Base-by-base conservation (phyloP, 1,140 invertebrate species). In the Solenopsis invicta region DNA sequence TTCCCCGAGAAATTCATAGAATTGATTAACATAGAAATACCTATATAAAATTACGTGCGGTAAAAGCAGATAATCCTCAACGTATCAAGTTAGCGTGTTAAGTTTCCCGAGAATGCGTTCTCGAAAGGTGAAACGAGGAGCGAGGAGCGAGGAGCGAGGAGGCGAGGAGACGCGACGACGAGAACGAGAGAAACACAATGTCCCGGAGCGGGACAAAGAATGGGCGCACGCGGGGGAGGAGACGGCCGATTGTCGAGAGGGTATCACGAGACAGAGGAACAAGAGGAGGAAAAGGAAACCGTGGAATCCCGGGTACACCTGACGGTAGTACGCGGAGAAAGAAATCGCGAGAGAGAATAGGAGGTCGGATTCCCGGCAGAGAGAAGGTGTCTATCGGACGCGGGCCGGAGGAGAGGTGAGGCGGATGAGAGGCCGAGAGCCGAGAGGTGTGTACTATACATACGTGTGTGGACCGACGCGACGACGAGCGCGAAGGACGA, bases 281-380 rank as follows among this genome's bases (percentile, higher is more conserved):
- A 29, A 85, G 34, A 18, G n/a, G 10, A 34, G n/a, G n/a, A 37
- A 74, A 64, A 59, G 74, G 34, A 86, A 50, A 34, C 41, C 16
- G 71, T 76, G 54, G 82, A 85, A 67, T 74, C 45, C 48, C 69
- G 54, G n/a, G 50, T 48, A 52, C 56, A 89, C 66, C 80, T 88
- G 29, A 29, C 2, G 87, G 61, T 41, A 59, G 66, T 0, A 41
- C n/a, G 24, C 50, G 78, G 24, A n/a, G 77, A 29, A 48, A 66
- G 29, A 50, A 18, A 10, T 13, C 37, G 21, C 10, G 34, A 74
- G 54, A 75, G 18, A 50, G 24, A 56, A 37, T 37, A 67, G 59
- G 54, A 71, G 77, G 16, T 54, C 72, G 56, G 80, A 85, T 85
- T 88, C 87, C 21, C 48, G 24, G 54, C 13, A 61, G 21, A 21